A percentile compares a stretch with the other conserved stretches of the same genome.
These are phyloP conservation scores for Agrilus planipennis DNA, from an alignment of 1,140 invertebrate species.

Conservation along the genomic window DNA sequence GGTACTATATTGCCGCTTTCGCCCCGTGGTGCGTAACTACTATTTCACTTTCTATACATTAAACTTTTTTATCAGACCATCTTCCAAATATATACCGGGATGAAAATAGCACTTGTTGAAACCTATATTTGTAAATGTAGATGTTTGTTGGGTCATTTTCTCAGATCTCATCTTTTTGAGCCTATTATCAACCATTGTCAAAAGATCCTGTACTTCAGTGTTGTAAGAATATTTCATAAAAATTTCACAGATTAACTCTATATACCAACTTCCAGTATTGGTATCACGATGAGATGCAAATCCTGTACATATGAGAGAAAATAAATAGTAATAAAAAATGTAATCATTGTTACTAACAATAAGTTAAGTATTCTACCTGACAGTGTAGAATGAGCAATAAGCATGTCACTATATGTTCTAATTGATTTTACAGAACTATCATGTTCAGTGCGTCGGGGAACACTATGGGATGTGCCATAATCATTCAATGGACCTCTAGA, in stretches of 20 bases:
- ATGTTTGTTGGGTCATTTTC: conserved; percentile 38
- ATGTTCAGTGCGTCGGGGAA: too few species aligned
- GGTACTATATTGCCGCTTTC: too few species aligned
- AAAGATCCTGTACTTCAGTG: conserved; percentile 47
- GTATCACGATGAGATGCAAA: conserved; percentile 49
- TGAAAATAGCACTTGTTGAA: conserved; percentile 48
- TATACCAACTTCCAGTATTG: conserved; percentile 54
- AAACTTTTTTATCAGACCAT: not conserved
- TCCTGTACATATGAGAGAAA: too few species aligned
- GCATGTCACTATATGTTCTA: conserved; percentile 48
- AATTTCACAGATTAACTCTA: conserved; percentile 55
- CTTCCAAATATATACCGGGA: conserved; percentile 37
- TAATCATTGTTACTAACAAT: not conserved
- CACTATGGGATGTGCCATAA: too few species aligned
- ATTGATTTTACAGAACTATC: too few species aligned
- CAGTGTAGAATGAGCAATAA: conserved; percentile 54
- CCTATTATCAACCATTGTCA: conserved; percentile 42
- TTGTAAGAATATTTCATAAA: conserved; percentile 54
- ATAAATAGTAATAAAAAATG: conserved; percentile 10
- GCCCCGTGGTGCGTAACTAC: too few species aligned
- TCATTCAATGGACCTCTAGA: too few species aligned
- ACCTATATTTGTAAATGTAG: conserved; percentile 37
- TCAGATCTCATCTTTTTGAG: conserved; percentile 28
- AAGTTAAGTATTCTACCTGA: conserved; percentile 32
- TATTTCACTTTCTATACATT: too few species aligned